Evolutionary conservation across 2,113 vertebrate genomes (phyloP), one percentile per base, ranked within the genome.

Genomic region (Pungitius pungitius): DNA sequence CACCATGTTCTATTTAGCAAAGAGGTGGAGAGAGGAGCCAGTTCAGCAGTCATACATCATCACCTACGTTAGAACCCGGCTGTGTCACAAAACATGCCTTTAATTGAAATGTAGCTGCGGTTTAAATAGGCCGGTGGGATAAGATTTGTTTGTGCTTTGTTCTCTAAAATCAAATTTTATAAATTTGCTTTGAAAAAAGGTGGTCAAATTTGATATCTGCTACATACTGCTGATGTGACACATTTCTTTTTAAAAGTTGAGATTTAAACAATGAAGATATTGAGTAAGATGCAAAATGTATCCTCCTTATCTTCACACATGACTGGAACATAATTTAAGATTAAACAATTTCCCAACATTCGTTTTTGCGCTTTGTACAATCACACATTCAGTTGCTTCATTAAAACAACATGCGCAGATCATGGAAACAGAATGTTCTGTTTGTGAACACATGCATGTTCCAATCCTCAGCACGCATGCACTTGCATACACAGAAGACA

Each of bases 1-100:
- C 87, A 89, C 51, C 70, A 13, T 89, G 87, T 88, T 88, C 85
- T 72, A 76, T 88, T 90, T 77, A 75, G 73, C 39, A 40, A 42
- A 69, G 61, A 80, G 67, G 60, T 69, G 75, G 58, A 67, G 47
- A 73, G 27, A 30, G n/a, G 39, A 54, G 24, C 54, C n/a, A 75
- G 65, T 63, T 56, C 40, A 47, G 58, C 39, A 56, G 47, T 54
- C 4, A 8, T 61, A 66, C 35, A 52, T 68, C 55, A 56, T 58
- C 51, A 39, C 33, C 43, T 66, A 59, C 65, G 55, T 33, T 27
- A 55, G 18, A 40, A 45, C 26, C 61, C 43, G 27, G 1, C 11
- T 40, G 18, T 22, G 17, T 45, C 7, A 63, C 4, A 13, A 45
- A 58, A 22, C 15, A 17, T 0, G 33, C n/a, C 11, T 18, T 15